Percentiles rank a stretch among this genome's conserved stretches.
Conservation (phyloP, 2,888 invertebrate species). For the Asteroscopus sphinx region DNA sequence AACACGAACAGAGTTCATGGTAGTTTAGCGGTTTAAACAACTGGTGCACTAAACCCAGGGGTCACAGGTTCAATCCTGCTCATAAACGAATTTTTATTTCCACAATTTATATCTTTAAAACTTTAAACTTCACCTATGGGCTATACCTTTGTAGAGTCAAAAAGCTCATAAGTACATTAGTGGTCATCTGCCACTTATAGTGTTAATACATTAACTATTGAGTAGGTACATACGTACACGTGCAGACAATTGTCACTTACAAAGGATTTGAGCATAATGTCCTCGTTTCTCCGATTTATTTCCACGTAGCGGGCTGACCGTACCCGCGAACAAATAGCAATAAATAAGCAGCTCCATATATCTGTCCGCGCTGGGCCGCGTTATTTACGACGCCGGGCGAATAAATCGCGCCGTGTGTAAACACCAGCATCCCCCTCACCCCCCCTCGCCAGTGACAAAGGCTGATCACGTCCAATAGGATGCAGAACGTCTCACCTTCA, state of each 20-base stretch:
- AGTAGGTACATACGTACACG: too few relatives aligned
- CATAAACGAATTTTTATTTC: too few relatives aligned
- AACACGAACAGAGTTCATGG: too few relatives aligned
- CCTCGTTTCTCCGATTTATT: neutral
- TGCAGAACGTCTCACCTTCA: slow-evolving; percentile 20
- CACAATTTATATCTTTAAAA: too few relatives aligned
- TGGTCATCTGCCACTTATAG: too few relatives aligned
- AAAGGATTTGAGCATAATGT: neutral
- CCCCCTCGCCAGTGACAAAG: slow-evolving; percentile 1
- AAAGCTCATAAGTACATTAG: too few relatives aligned
- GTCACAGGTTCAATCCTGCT: too few relatives aligned
- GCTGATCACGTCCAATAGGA: slow-evolving; percentile 28
- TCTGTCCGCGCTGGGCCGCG: slow-evolving; percentile 79
- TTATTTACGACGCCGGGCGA: slow-evolving; percentile 78
- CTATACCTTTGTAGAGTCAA: too few relatives aligned
- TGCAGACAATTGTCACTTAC: neutral
- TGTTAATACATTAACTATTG: too few relatives aligned
- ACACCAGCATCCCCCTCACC: slow-evolving; percentile 60
- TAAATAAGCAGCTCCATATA: slow-evolving; percentile 85
- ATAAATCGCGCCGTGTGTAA: slow-evolving; percentile 84
- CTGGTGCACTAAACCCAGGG: too few relatives aligned
- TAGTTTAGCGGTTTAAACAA: too few relatives aligned
- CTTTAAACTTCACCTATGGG: too few relatives aligned
- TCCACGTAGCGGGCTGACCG: slow-evolving; percentile 58
- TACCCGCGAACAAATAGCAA: slow-evolving; percentile 77